These are phyloP conservation scores for Pelobates fuscus DNA, from an alignment of 2,113 vertebrate genomes.

Conservation along the genomic window DNA sequence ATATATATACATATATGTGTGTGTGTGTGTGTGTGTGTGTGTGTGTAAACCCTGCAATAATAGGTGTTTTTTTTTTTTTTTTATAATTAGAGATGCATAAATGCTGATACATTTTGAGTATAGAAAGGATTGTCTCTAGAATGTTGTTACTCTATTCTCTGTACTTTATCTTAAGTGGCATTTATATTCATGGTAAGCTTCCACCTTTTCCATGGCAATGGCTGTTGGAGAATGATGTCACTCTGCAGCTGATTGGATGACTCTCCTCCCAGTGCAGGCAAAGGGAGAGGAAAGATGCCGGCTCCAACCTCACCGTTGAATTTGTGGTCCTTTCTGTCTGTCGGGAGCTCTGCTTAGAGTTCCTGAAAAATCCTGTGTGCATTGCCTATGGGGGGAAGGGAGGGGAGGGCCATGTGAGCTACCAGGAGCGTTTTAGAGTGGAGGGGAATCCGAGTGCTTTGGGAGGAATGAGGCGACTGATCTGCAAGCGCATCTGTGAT, in stretches of 20 bases:
- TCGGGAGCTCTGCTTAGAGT: slow-evolving; percentile 45
- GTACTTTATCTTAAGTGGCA: no score
- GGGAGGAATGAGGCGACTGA: slow-evolving; percentile 95
- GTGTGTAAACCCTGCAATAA: no score
- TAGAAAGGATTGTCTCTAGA: no score
- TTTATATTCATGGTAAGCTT: no score
- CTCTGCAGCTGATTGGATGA: slow-evolving; percentile 84
- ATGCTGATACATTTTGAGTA: no score
- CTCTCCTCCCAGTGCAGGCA: slow-evolving; percentile 74
- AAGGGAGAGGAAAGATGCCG: slow-evolving; percentile 83
- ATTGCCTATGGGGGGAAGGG: neutral
- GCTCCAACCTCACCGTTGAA: slow-evolving; percentile 71
- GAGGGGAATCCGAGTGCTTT: slow-evolving; percentile 68
- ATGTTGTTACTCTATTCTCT: no score
- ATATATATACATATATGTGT: no score
- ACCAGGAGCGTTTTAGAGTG: slow-evolving; percentile 66
- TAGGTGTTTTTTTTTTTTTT: no score
- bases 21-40: no score
- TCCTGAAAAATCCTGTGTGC: slow-evolving; percentile 53
- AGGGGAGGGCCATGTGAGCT: slow-evolving; percentile 73
- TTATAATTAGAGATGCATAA: no score
- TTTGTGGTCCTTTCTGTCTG: slow-evolving; percentile 66
- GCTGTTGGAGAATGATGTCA: slow-evolving; percentile 93
- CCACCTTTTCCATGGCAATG: slow-evolving; percentile 68
- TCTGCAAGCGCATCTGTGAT: slow-evolving; percentile 98